Evolutionary conservation across 2,888 invertebrate genomes (phyloP), one percentile per base, ranked within the genome.

Genomic region (Drosophila heteroneura): DNA sequence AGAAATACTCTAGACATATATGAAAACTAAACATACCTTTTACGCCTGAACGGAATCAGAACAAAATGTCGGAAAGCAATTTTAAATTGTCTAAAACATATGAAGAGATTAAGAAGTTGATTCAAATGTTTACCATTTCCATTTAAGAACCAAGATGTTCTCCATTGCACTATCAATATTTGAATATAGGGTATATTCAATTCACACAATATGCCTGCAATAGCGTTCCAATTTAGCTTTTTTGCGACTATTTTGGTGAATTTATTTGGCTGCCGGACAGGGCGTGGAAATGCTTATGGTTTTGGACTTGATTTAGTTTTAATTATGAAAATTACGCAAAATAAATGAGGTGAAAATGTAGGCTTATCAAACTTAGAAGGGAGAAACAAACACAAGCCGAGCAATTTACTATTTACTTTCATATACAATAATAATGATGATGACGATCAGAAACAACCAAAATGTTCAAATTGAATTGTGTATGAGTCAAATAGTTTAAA

Each of bases 221-320:
- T 3, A 1, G 4, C 30, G 19, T 9, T 54, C 33, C 19, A 47
- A 33, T 56, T 61, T 70, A 35, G 32, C 5, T n/a, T 63, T 52
- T 52, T 30, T 16, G 37, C 26, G n/a, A 54, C 54, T 67, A 69
- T 76, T 76, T 83, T 33, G 32, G 47, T 7, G 41, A 64, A 28
- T 39, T 67, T 51, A 39, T 39, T 39, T 19, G 32, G 28, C 33
- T 67, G 44, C 67, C 64, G 76, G 76, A 79, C 82, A 81, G 44
- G 56, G 47, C 14, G 37, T 58, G 47, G 30, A 74, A 74, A 65
- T 66, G 33, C 54, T 65, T 83, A 82, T 74, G 62, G 63, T 66
- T 72, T 74, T 75, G 83, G 81, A 76, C 89, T 85, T 88, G 90
- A 90, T 85, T 90, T 85, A 60, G 65, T 88, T 90, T 85, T 85